These are phyloP conservation scores for Oreonectes daqikongensis DNA, from an alignment of 2,797 vertebrate species.

Conservation along the genomic window DNA sequence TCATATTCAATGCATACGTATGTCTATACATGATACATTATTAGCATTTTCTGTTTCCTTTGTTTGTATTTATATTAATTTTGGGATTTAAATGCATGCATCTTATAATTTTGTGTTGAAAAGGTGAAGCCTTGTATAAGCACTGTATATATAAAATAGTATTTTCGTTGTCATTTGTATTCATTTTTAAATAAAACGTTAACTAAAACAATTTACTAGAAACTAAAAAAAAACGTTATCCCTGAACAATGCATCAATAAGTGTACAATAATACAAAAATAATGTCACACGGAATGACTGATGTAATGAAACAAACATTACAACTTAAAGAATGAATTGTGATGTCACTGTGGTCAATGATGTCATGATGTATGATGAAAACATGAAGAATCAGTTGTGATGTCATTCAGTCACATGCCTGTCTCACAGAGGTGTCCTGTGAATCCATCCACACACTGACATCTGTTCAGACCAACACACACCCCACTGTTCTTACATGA, in stretches of 20 bases:
- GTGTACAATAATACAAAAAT: background rate
- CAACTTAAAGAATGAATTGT: background rate
- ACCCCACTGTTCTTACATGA: constrained; percentile 74
- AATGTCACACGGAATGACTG: background rate
- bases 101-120: too few species aligned
- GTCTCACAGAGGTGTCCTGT: constrained; percentile 75
- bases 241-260: background rate
- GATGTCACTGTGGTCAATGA: background rate
- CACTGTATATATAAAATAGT: too few species aligned
- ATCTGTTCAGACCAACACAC: constrained; percentile 79
- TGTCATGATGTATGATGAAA: too few species aligned
- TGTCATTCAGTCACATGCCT: constrained; percentile 63
- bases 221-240: background rate
- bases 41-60: too few species aligned
- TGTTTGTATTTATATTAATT: too few species aligned
- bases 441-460: constrained; percentile 74
- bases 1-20: too few species aligned
- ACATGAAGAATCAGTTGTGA: too few species aligned
- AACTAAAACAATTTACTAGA: background rate
- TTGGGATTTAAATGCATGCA: too few species aligned
- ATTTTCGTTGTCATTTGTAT: too few species aligned
- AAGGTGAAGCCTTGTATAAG: too few species aligned
- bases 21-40: too few species aligned
- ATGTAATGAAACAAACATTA: background rate
- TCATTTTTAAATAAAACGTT: background rate